Base-by-base conservation (phyloP, 2,888 invertebrate species). In the Clitarchus hookeri region DNA sequence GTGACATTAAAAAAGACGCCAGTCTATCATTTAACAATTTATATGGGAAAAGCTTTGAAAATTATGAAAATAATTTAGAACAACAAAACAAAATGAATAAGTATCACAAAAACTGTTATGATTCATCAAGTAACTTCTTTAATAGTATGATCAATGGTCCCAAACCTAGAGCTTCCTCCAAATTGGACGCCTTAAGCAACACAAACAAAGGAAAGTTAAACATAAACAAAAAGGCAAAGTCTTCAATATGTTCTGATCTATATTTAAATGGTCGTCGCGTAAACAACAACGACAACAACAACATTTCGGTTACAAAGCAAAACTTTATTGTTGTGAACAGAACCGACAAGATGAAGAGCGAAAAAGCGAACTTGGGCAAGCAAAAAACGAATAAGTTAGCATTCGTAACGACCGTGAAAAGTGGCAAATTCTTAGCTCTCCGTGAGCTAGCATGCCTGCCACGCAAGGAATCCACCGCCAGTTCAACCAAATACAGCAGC, bases 341-440 rank as follows among this genome's bases (percentile, higher is more conserved):
- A 0, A 23, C 23, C 9, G 54, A 84, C 84, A 48, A 54, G 44
- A 19, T 84, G 16, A 53, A 84, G n/a, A 48, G 54, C 44, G 83
- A n/a, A 23, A 48, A n/a, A 26, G 83, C 44, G 83, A 36, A 48
- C 6, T 48, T 16, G n/a, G 65, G 11, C 82, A 26, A 82, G 36
- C 16, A 44, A 36, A 82, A 36, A 11, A 26, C 27, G 0, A 82
- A 82, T 26, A 89, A 89, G 85, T 90, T 90, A 0, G 90, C 96
- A 16, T 97, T 97, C 90, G 94, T 97, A 88, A 96, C 96, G 16
- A 96, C 96, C 0, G 97, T 97, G 82, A 95, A 95, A 89, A 94
- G 94, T 85, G 97, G 97, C 4, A 94, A 95, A 89, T 97, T 97
- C 90, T 91, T 97, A 95, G 90, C 97, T 97, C 9, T 96, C 96